Evolutionary conservation across 2,797 vertebrate genomes (phyloP).

Genomic region (Gymnoscopelus braueri): DNA sequence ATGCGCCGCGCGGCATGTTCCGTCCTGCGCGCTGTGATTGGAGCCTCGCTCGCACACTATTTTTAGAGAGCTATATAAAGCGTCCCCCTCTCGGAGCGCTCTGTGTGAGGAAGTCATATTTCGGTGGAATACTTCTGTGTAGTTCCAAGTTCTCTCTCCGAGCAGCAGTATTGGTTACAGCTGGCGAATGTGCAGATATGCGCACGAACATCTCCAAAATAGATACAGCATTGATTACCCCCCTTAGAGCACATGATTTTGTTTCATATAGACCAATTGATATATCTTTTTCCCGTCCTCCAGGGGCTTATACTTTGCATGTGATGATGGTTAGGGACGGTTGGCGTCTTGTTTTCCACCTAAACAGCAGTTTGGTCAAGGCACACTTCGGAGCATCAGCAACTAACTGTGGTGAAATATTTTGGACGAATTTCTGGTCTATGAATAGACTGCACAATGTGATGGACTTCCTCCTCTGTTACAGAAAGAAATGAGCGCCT

Average conservation of each 20-base stretch:
- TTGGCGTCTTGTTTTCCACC: neutral
- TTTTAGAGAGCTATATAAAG: constrained; percentile 92
- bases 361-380: too few relatives aligned
- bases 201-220: constrained; percentile 12
- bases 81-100: neutral
- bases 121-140: constrained; percentile 16
- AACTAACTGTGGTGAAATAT: constrained; percentile 26
- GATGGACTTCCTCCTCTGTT: constrained; percentile 37
- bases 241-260: neutral
- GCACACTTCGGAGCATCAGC: neutral
- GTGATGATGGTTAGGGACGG: neutral
- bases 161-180: constrained; percentile 20
- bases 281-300: constrained; percentile 36
- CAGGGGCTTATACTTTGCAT: too few relatives aligned
- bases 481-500: constrained; percentile 40
- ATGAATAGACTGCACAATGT: constrained; percentile 36
- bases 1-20: constrained; percentile 74
- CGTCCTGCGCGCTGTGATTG: constrained; percentile 77
- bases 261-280: neutral
- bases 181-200: constrained; percentile 6
- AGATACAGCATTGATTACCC: constrained; percentile 15
- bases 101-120: constrained; percentile 62
- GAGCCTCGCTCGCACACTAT: constrained; percentile 82
- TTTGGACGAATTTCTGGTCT: constrained; percentile 37
- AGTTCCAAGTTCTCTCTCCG: constrained; percentile 5